Conservation (phyloP, 2,113 vertebrate genomes). For the Sinocyclocheilus maitianheensis region DNA sequence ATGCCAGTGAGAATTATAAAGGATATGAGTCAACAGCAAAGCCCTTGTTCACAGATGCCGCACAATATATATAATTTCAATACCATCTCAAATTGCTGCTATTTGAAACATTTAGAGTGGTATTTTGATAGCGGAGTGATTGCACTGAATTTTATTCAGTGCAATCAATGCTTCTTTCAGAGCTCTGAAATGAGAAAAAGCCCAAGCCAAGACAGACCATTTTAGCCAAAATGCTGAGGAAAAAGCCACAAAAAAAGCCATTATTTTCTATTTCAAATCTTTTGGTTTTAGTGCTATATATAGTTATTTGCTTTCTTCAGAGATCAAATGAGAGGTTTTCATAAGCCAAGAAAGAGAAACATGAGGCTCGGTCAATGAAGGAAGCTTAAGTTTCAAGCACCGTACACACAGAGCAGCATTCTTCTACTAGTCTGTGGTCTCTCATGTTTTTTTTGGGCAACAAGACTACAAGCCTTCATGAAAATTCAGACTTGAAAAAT, state of each 20-base stretch:
- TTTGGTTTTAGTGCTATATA: conserved; percentile 46
- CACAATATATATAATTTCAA: background rate
- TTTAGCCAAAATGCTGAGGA: conserved; percentile 36
- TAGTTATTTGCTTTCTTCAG: conserved; percentile 40
- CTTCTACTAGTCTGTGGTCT: conserved; percentile 46
- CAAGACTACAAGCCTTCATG: conserved; percentile 32
- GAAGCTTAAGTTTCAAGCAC: background rate
- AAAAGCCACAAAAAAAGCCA: background rate
- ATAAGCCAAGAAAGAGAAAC: conserved; percentile 18
- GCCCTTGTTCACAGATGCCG: conserved; percentile 45
- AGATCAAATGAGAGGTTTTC: conserved; percentile 28
- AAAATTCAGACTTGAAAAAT: conserved; percentile 52
- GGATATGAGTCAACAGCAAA: conserved; percentile 41
- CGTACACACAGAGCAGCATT: conserved; percentile 13
- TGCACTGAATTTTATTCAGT: background rate
- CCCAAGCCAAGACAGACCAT: conserved; percentile 21
- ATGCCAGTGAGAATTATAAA: conserved; percentile 55
- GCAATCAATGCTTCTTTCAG: background rate
- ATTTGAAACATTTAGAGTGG: background rate
- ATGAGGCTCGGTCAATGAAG: background rate
- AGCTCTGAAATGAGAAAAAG: background rate
- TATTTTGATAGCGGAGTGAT: background rate
- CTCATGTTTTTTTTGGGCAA: conserved; percentile 26
- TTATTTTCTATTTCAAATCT: background rate
- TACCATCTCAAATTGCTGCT: background rate